Conservation (phyloP, 2,888 invertebrate species). For the Brenthis ino region DNA sequence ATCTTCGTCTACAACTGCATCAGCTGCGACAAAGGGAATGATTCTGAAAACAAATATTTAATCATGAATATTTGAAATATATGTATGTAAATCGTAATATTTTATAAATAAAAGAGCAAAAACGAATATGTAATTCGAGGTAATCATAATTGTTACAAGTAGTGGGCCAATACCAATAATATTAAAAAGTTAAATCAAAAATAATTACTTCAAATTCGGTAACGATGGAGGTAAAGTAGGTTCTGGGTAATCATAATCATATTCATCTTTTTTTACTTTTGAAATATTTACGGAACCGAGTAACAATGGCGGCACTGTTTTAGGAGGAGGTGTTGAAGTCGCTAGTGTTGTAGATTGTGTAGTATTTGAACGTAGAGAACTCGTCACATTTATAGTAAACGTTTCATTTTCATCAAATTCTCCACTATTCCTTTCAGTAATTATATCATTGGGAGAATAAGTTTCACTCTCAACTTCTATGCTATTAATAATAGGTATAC, state of each 20-base stretch:
- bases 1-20: slow-evolving; percentile 87
- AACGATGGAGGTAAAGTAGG: slow-evolving; percentile 91
- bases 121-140: no score
- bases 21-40: slow-evolving; percentile 93
- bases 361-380: slow-evolving; percentile 75
- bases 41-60: slow-evolving; percentile 81
- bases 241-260: slow-evolving; percentile 87
- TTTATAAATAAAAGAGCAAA: no score
- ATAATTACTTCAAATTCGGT: slow-evolving; percentile 87
- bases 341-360: slow-evolving; percentile 47
- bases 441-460: slow-evolving; percentile 66
- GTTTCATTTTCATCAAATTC: slow-evolving; percentile 77
- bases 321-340: slow-evolving; percentile 49
- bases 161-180: neutral
- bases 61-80: neutral
- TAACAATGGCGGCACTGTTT: slow-evolving; percentile 61
- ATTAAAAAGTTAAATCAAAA: neutral
- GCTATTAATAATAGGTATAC: slow-evolving; percentile 57
- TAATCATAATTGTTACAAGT: no score
- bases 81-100: neutral
- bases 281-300: slow-evolving; percentile 73
- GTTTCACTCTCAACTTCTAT: slow-evolving; percentile 60
- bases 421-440: slow-evolving; percentile 63
- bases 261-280: slow-evolving; percentile 82
- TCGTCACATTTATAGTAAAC: slow-evolving; percentile 82